These are phyloP conservation scores for Gambusia yucatana DNA, from an alignment of 2,797 vertebrate genomes.

Conservation along the genomic window DNA sequence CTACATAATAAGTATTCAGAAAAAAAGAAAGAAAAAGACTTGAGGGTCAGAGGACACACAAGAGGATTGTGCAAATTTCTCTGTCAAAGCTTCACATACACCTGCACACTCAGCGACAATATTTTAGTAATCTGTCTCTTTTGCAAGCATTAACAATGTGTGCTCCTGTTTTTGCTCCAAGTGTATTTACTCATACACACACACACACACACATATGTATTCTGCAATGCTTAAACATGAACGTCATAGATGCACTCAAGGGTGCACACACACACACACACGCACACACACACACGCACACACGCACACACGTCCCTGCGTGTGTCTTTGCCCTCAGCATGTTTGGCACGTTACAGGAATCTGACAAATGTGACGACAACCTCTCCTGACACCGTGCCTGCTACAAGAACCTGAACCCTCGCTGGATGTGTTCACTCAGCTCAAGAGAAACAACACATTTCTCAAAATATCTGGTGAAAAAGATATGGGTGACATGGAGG, in stretches of 20 bases:
- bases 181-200: conserved; percentile 54
- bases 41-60: conserved; percentile 3
- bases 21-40: conserved; percentile 19
- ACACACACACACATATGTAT: conserved; percentile 13
- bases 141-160: conserved; percentile 48
- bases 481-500: background rate
- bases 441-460: background rate
- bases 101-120: conserved; percentile 13
- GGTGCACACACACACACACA: conserved; percentile 14
- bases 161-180: conserved; percentile 57
- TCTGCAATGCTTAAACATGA: conserved; percentile 33
- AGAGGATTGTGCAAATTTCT: conserved; percentile 4
- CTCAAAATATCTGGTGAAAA: background rate
- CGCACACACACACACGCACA: too few species aligned
- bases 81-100: conserved; percentile 19
- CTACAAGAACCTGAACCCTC: conserved; percentile 7
- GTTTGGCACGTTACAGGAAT: conserved; percentile 33
- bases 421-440: background rate
- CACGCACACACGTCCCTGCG: background rate
- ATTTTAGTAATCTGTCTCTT: conserved; percentile 32
- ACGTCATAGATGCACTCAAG: conserved; percentile 26
- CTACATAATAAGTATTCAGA: conserved; percentile 28
- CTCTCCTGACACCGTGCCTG: conserved; percentile 12
- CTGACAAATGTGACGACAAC: conserved; percentile 39
- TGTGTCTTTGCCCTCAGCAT: conserved; percentile 54